phyloP scores from a whole-genome alignment of 2,113 vertebrate genomes.

The Gila orcuttii region DNA sequence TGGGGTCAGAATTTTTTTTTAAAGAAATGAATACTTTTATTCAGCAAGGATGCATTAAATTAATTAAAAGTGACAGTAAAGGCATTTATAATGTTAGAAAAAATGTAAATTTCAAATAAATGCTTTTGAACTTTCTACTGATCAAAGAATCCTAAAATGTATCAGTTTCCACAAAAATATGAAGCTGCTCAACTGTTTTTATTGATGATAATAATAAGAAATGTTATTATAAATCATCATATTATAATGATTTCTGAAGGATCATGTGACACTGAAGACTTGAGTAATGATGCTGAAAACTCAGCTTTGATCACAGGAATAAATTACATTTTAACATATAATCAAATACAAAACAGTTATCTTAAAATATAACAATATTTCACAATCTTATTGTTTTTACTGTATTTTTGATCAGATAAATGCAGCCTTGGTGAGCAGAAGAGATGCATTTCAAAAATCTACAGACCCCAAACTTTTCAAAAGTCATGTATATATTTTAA shows the following conservation, averaged over 20 bases:
- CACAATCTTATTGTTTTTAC: not conserved
- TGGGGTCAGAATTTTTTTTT: not conserved
- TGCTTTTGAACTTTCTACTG: no score
- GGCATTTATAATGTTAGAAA: not conserved
- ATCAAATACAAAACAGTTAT: not conserved
- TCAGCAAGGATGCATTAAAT: not conserved
- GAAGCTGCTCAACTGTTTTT: not conserved
- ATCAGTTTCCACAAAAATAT: not conserved
- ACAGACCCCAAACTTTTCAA: not conserved
- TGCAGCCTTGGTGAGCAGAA: not conserved
- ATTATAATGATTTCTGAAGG: not conserved
- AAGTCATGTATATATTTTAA: not conserved
- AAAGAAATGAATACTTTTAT: not conserved
- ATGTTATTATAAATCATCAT: not conserved
- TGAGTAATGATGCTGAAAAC: not conserved
- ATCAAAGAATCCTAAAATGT: not conserved
- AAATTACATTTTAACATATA: not conserved
- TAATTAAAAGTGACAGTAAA: slow-evolving; percentile 8
- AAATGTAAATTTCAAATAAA: no score
- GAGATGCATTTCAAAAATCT: not conserved
- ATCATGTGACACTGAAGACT: not conserved
- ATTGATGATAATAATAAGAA: not conserved
- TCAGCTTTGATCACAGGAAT: not conserved
- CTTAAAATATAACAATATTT: not conserved
- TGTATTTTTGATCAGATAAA: not conserved